Percentiles rank a stretch among this genome's conserved stretches.
These are phyloP conservation scores for Cebus imitator DNA, from an alignment of 2,113 vertebrate species.

Conservation along the genomic window DNA sequence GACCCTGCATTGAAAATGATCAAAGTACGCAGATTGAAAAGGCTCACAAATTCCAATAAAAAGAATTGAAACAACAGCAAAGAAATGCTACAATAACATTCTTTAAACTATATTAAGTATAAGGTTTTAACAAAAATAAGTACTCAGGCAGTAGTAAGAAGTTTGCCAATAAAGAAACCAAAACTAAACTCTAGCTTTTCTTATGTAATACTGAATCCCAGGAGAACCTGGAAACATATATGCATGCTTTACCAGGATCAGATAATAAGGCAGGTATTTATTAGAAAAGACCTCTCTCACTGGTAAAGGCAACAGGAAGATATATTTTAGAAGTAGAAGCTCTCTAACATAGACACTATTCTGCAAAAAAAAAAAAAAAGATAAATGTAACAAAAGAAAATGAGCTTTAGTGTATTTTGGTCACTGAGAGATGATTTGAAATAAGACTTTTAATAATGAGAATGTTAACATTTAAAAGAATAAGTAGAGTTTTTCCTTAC, in stretches of 20 bases:
- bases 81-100: background rate
- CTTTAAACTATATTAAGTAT: background rate
- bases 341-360: background rate
- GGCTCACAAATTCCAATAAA: background rate
- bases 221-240: background rate
- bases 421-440: background rate
- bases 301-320: background rate
- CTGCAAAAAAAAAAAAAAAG: background rate
- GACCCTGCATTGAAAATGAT: background rate
- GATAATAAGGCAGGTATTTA: background rate
- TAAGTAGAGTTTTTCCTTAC: background rate
- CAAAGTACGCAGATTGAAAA: background rate
- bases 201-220: background rate
- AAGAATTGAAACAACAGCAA: background rate
- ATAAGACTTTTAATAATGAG: background rate
- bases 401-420: background rate
- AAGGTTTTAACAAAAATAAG: background rate
- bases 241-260: background rate
- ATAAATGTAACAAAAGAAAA: background rate
- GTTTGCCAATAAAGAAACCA: background rate
- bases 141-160: background rate
- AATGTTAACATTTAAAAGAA: background rate
- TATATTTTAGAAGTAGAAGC: background rate
- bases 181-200: background rate
- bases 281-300: background rate